Evolutionary conservation across 2,113 vertebrate genomes (phyloP), one percentile per base, ranked within the genome.

Genomic region (Saguinus midas): DNA sequence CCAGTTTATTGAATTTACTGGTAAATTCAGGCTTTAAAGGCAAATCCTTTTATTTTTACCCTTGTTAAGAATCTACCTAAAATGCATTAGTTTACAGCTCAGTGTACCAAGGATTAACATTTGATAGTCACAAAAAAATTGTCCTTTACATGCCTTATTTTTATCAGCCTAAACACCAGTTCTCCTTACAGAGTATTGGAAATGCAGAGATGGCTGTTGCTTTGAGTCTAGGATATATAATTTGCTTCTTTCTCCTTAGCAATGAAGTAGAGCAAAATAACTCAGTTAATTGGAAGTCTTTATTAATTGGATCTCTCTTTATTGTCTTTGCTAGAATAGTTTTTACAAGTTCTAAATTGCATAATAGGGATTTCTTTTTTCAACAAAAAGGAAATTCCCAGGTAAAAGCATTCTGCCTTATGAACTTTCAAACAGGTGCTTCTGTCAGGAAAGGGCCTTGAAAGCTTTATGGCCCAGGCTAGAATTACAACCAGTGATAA

Each of bases 391-490:
- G 29, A 66, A 61, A 87, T 92, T 86, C 18, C n/a, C 81, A 93
- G 87, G 83, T 82, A 37, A 92, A 97, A n/a, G 14, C 21, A 14
- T 17, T 50, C 9, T 58, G 68, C 11, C 52, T 66, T 80, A 32
- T 16, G 43, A 75, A 89, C 55, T 90, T 83, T 58, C 17, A 20
- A 50, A 45, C 4, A 80, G 80, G 48, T 27, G 3, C 1, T 32
- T 87, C 37, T 87, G 29, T 92, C 32, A 43, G 79, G 17, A 17
- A 43, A 84, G 11, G 75, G 48, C 21, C 48, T 78, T 91, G 35
- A 90, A 95, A 82, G 94, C 90, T 96, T 96, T 94, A 95, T 7
- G 6, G 64, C 35, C 72, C 50, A 57, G 55, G 86, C 58, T 98
- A 95, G 90, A 93, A 37, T 96, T 93, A 87, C 76, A 82, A 55